A percentile compares a stretch with the other conserved stretches of the same genome.
Evolutionary conservation across 2,797 vertebrate genomes (phyloP).

Genomic region (Smutsia gigantea): DNA sequence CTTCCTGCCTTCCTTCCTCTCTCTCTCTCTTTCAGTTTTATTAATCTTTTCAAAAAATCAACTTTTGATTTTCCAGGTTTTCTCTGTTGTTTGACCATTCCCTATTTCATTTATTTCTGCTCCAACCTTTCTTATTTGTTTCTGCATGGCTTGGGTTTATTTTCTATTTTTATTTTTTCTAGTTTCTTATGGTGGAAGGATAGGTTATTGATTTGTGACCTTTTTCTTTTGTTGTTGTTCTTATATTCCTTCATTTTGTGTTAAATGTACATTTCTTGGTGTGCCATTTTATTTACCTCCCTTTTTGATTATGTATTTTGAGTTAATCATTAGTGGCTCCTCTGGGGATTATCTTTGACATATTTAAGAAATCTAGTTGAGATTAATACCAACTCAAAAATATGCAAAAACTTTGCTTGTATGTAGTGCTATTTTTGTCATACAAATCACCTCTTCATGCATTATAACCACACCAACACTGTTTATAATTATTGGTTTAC

Average conservation of each 20-base stretch:
- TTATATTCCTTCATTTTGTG: background rate
- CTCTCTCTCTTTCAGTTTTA: conserved; percentile 43
- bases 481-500: background rate
- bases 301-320: background rate
- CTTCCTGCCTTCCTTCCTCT: background rate
- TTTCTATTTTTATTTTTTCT: background rate
- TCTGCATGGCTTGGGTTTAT: background rate
- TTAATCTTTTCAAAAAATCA: background rate
- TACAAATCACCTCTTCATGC: background rate
- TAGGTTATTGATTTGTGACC: background rate
- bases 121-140: background rate
- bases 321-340: background rate
- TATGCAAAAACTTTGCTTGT: background rate
- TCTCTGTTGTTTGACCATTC: background rate
- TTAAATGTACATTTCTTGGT: conserved; percentile 12
- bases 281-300: background rate
- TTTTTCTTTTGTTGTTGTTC: background rate
- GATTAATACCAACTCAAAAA: background rate
- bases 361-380: background rate
- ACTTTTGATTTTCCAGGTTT: background rate
- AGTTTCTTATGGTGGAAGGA: background rate
- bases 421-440: background rate
- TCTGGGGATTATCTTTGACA: background rate
- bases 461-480: background rate
- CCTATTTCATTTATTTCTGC: conserved; percentile 8